Evolutionary conservation across 64 coral and sea anemone genomes (phyloP), one percentile per base, ranked within the genome.

Genomic region (Montipora sp.): DNA sequence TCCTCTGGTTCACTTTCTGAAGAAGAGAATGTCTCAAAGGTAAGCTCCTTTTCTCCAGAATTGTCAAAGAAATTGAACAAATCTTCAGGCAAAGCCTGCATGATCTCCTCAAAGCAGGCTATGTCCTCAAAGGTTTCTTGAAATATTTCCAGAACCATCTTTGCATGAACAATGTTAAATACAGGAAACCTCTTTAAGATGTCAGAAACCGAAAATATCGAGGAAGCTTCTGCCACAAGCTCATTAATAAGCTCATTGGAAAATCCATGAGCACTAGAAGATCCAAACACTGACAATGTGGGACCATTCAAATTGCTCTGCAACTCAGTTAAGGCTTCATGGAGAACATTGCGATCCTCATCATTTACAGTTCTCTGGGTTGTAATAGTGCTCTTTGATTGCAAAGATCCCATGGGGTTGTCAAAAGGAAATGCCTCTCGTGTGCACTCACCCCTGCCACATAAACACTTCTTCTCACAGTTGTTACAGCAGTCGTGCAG

Each of bases 61-160:
- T 74, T 74, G 71, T 74, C 71, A 75, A 77, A 77, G 8, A 77
- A 48, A 77, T 19, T 77, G 75, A 49, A 77, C 45, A 77, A 49
- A 49, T 77, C 75, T 49, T 77, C 75, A 77, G 44, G 44, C 73
- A 88, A 51, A 43, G 7, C 4, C 20, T 68, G 27, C 43, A 84
- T 46, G 9, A 84, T 47, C 16, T 69, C 27, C 73, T 71, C 77
- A 14, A 75, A 55, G 47, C 55, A 21, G 58, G 78, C 73, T 61
- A 93, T 89, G 77, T 93, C 92, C 68, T 75, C 76, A 66, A 94
- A 94, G 8, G 83, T 89, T 73, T 94, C 92, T 47, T 81, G 14
- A 46, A 90, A 68, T 9, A 86, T 87, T 75, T 90, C 93, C 74
- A 90, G 21, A 18, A 90, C 71, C 51, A 69, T 47, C 44, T 79